phyloP scores from a whole-genome alignment of 1,140 invertebrate species.

The Trichonephila inaurata region DNA sequence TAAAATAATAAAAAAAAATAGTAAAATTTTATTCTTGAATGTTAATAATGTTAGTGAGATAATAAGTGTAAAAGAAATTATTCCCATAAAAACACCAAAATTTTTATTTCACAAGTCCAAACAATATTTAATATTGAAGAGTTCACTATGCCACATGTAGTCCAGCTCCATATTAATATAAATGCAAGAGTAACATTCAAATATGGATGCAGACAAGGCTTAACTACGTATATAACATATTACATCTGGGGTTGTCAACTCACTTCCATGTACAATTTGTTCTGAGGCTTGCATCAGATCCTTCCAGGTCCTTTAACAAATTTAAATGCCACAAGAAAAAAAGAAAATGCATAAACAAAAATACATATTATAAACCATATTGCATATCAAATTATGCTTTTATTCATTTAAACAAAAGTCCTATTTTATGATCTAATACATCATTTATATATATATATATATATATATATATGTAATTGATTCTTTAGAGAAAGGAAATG shows the following conservation, averaged over 20 bases:
- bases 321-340: conserved; percentile 43
- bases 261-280: conserved; percentile 23
- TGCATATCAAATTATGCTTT: not conserved
- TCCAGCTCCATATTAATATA: conserved; percentile 68
- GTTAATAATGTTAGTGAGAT: not conserved
- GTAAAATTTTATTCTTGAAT: not conserved
- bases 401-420: too few species aligned
- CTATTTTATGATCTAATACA: not conserved
- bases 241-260: conserved; percentile 57
- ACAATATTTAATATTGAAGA: conserved; percentile 71
- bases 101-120: conserved; percentile 76
- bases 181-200: conserved; percentile 73
- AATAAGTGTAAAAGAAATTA: not conserved
- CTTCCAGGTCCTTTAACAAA: not conserved
- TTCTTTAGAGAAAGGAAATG: not conserved
- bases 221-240: conserved; percentile 63
- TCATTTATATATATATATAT: not conserved
- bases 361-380: not conserved
- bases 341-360: conserved; percentile 3
- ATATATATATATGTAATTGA: not conserved
- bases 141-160: conserved; percentile 70
- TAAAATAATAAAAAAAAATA: too few species aligned
- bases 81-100: conserved; percentile 73
- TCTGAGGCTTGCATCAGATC: conserved; percentile 31
- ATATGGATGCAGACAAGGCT: conserved; percentile 68